Conservation (phyloP, 2,888 invertebrate genomes). For the Eutolmus rufibarbis region DNA sequence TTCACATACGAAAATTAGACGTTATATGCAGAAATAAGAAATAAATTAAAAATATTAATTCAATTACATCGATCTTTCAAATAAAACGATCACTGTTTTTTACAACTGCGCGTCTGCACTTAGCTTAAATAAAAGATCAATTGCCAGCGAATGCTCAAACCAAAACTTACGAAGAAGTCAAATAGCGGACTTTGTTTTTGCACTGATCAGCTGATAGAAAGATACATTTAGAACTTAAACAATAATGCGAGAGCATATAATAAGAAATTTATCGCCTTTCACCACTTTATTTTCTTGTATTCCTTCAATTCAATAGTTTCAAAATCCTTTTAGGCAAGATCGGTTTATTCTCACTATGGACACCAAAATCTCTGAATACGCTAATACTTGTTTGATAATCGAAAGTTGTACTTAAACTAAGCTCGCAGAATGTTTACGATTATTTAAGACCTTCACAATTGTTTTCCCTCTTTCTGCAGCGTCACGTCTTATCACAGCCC, state of each 20-base stretch:
- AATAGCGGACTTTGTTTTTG: not conserved
- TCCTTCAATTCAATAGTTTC: not conserved
- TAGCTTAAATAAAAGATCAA: not conserved
- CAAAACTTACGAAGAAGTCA: not conserved
- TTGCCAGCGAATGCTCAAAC: not conserved
- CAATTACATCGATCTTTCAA: not conserved
- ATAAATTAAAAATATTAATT: too few relatives aligned
- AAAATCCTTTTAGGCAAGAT: not conserved
- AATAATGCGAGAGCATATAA: not conserved
- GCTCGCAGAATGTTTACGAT: not conserved
- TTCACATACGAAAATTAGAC: too few relatives aligned
- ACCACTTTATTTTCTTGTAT: not conserved
- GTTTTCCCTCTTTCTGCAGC: not conserved
- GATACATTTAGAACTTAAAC: not conserved
- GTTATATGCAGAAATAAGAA: too few relatives aligned
- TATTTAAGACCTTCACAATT: not conserved
- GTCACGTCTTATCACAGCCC: not conserved
- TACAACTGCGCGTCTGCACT: not conserved
- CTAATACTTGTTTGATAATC: not conserved
- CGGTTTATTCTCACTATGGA: not conserved
- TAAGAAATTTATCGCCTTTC: not conserved
- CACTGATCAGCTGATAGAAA: not conserved
- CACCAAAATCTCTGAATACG: not conserved
- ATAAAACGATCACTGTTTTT: not conserved
- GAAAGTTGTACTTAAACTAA: not conserved